Conservation (phyloP, 2,113 vertebrate genomes). For the Tylochromis polylepis region DNA sequence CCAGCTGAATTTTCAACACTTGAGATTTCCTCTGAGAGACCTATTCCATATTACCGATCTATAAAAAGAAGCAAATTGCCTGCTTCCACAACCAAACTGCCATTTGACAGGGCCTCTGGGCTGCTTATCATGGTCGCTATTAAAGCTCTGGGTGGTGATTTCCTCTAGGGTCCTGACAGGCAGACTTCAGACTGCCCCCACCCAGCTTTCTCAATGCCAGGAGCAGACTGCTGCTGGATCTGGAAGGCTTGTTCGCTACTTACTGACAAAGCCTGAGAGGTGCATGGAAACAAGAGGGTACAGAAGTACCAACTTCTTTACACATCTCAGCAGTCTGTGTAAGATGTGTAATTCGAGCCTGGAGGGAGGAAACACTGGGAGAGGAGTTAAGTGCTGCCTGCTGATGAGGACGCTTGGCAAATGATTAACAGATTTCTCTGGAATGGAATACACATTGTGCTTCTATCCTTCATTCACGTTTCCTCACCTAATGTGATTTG, state of each 20-base stretch:
- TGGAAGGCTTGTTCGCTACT: constrained; percentile 10
- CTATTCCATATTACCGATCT: constrained; percentile 63
- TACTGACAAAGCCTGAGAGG: constrained; percentile 21
- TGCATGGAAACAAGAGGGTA: constrained; percentile 35
- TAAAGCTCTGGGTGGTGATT: constrained; percentile 64
- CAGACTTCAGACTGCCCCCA: constrained; percentile 44
- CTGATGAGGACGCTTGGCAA: constrained; percentile 48
- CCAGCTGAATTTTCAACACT: constrained; percentile 64
- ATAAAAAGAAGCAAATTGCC: constrained; percentile 72
- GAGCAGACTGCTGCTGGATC: constrained; percentile 7
- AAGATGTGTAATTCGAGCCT: constrained; percentile 46
- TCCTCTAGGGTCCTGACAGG: constrained; percentile 44
- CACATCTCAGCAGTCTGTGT: constrained; percentile 32
- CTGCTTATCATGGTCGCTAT: constrained; percentile 57
- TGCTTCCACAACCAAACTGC: constrained; percentile 50
- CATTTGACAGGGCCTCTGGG: constrained; percentile 53
- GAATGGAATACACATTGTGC: neutral
- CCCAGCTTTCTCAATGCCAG: constrained; percentile 31
- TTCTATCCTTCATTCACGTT: neutral
- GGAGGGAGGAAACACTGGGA: constrained; percentile 41
- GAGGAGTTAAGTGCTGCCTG: constrained; percentile 53
- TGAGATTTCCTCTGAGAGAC: constrained; percentile 61
- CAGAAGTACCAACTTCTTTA: constrained; percentile 37
- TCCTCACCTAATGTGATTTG: neutral
- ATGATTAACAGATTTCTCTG: constrained; percentile 24